Percentiles rank a stretch among this genome's conserved stretches.
phyloP scores from a whole-genome alignment of 2,113 vertebrate genomes.

The Hemicordylus capensis region DNA sequence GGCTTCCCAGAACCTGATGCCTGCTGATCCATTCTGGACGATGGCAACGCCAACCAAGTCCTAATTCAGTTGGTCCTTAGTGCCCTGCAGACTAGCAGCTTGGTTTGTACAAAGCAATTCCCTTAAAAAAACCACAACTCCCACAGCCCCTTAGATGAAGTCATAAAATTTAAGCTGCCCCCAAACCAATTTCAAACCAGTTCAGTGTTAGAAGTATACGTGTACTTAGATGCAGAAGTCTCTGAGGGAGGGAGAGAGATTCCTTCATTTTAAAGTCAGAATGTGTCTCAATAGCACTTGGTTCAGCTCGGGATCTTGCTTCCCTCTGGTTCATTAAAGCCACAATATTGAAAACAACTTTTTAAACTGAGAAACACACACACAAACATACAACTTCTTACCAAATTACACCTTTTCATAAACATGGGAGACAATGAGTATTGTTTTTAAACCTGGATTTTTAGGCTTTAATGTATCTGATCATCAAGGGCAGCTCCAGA shows the following conservation, averaged over 20 bases:
- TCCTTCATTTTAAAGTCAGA: neutral
- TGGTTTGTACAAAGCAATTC: no score
- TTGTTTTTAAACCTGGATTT: neutral
- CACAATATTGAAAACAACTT: neutral
- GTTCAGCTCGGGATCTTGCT: neutral
- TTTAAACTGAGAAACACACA: no score
- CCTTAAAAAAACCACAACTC: neutral
- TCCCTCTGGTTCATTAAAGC: neutral
- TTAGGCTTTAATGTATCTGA: no score
- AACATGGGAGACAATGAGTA: neutral
- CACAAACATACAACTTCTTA: neutral
- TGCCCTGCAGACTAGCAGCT: neutral
- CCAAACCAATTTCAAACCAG: neutral
- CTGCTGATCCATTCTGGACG: neutral
- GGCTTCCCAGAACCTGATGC: neutral
- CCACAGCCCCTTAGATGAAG: no score
- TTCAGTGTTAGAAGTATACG: neutral
- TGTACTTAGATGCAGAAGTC: neutral
- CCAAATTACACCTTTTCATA: neutral
- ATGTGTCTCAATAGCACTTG: neutral
- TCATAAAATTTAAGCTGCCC: neutral
- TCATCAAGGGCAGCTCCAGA: no score
- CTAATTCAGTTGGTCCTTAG: neutral
- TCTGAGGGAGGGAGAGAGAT: no score
- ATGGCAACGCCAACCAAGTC: neutral